Evolutionary conservation across 2,113 vertebrate species (phyloP).

Genomic region (Colossoma macropomum): DNA sequence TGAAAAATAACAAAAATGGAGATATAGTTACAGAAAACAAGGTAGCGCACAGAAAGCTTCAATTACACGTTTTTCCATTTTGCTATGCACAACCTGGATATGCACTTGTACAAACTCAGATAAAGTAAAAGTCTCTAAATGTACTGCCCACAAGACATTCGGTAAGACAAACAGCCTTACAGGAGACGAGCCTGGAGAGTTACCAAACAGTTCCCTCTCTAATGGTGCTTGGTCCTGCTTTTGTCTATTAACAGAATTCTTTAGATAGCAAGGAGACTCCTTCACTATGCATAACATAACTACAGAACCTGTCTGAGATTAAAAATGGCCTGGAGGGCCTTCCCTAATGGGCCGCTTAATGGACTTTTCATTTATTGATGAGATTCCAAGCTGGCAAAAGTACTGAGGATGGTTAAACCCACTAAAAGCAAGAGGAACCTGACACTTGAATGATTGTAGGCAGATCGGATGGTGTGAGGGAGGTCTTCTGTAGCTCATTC

Average conservation of each 20-base stretch:
- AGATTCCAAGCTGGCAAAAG: conserved; percentile 28
- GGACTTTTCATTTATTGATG: conserved; percentile 54
- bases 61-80: too few relatives aligned
- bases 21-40: too few relatives aligned
- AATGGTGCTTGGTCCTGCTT: neutral
- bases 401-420: conserved; percentile 6
- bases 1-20: too few relatives aligned
- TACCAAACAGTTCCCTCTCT: neutral
- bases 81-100: too few relatives aligned
- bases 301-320: conserved; percentile 28
- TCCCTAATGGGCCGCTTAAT: conserved; percentile 40
- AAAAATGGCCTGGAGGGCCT: conserved; percentile 8
- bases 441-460: neutral
- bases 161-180: neutral
- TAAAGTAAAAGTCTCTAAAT: too few relatives aligned
- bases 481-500: neutral
- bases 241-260: neutral
- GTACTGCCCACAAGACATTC: too few relatives aligned
- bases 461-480: neutral
- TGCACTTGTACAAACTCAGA: too few relatives aligned
- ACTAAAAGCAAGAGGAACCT: conserved; percentile 4
- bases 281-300: too few relatives aligned
- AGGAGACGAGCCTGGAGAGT: conserved; percentile 9
- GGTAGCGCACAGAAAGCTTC: too few relatives aligned
- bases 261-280: conserved; percentile 1